These are phyloP conservation scores for Chrysogorgia sp. DNA, from an alignment of 92 coral and sea anemone species.

Conservation along the genomic window DNA sequence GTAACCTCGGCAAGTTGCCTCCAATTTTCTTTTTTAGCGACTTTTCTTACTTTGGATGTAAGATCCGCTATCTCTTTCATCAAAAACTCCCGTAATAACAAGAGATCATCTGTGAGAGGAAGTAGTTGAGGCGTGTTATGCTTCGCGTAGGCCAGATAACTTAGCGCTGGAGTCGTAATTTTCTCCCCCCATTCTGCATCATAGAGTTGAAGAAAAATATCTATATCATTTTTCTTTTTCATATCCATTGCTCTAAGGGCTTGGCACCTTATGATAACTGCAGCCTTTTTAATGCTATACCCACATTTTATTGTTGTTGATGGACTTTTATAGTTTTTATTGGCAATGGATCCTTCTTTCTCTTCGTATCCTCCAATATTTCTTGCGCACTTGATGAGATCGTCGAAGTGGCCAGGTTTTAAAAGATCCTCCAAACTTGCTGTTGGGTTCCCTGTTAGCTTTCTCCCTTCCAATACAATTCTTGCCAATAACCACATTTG, in stretches of 20 bases:
- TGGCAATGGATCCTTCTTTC: conserved; percentile 5
- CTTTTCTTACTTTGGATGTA: not conserved
- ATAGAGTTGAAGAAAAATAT: not conserved
- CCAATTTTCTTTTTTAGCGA: conserved; percentile 30
- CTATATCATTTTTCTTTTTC: not conserved
- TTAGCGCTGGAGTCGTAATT: not conserved
- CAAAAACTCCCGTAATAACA: not conserved
- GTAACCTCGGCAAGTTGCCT: conserved; percentile 43
- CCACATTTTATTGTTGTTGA: conserved; percentile 13
- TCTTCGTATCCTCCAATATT: conserved; percentile 14
- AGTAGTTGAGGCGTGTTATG: conserved; percentile 7
- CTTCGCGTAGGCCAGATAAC: not conserved
- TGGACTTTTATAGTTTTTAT: not conserved
- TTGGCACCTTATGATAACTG: not conserved
- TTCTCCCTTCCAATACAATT: not conserved
- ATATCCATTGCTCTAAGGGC: not conserved
- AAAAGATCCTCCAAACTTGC: not conserved
- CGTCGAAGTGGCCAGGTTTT: conserved; percentile 36
- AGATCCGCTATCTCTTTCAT: not conserved
- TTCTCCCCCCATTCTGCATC: conserved; percentile 1
- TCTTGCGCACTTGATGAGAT: conserved; percentile 7
- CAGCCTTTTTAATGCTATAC: conserved; percentile 7
- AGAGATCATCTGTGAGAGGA: conserved; percentile 6
- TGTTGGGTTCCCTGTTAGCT: not conserved
- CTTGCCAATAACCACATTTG: conserved; percentile 56